These are phyloP conservation scores for Arenaria interpres DNA, from an alignment of 2,113 vertebrate genomes.

Conservation along the genomic window DNA sequence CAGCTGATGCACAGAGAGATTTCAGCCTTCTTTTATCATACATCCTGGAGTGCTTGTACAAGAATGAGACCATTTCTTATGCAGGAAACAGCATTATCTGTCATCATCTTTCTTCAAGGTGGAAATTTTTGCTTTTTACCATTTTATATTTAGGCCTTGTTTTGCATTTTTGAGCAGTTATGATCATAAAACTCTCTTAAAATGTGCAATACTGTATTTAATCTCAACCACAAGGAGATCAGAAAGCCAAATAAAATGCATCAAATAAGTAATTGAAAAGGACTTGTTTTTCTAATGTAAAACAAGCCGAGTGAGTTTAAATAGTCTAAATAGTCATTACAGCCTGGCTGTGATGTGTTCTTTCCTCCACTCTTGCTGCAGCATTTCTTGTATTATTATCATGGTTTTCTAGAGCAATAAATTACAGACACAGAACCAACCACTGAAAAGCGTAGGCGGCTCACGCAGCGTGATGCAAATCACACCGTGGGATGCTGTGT, in stretches of 20 bases:
- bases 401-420: conserved; percentile 74
- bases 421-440: conserved; percentile 63
- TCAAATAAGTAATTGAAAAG: conserved; percentile 63
- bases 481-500: conserved; percentile 25
- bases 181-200: conserved; percentile 11
- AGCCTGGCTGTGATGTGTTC: conserved; percentile 70
- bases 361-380: conserved; percentile 62
- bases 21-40: not conserved
- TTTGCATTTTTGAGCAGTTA: conserved; percentile 14
- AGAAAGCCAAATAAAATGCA: conserved; percentile 52
- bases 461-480: conserved; percentile 62
- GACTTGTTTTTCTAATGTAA: conserved; percentile 67
- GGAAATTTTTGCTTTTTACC: not conserved
- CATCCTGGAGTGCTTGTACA: not conserved
- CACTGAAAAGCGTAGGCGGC: conserved; percentile 66
- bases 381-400: conserved; percentile 72
- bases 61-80: not conserved
- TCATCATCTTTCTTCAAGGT: not conserved
- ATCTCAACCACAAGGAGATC: conserved; percentile 43
- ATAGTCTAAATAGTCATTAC: conserved; percentile 75
- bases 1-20: not conserved
- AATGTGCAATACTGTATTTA: conserved; percentile 29
- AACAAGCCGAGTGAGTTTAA: conserved; percentile 70
- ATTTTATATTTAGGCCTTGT: not conserved
- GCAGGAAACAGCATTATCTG: not conserved